Evolutionary conservation across 2,888 invertebrate species (phyloP).

Genomic region (Rhingia rostrata): DNA sequence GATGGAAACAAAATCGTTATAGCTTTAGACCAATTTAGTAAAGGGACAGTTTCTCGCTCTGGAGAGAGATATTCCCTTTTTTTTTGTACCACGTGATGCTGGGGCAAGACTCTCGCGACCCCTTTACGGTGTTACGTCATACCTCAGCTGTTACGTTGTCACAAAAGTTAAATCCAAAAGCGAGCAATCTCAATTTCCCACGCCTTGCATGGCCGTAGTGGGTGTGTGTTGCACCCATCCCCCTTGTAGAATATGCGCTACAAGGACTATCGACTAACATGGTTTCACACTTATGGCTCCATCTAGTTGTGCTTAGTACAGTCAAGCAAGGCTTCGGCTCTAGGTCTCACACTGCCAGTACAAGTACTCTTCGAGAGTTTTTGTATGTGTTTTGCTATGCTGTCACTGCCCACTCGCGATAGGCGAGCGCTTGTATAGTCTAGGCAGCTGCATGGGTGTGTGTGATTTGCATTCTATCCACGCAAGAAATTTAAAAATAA

Average conservation of each 20-base stretch:
- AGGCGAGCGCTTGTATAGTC: background rate
- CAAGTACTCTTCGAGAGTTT: background rate
- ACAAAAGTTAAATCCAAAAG: conserved; percentile 33
- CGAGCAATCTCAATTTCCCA: conserved; percentile 54
- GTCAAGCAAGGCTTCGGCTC: conserved; percentile 11
- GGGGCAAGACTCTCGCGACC: conserved; percentile 73
- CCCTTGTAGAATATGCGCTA: background rate
- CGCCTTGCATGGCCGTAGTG: conserved; percentile 35
- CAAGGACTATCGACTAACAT: conserved; percentile 66
- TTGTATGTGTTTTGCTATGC: background rate
- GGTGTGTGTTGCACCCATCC: conserved; percentile 5
- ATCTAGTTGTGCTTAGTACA: conserved; percentile 46
- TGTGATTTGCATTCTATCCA: conserved; percentile 49
- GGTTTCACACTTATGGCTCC: conserved; percentile 68
- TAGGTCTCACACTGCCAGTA: conserved; percentile 2
- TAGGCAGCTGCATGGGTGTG: conserved; percentile 1
- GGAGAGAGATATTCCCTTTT: background rate
- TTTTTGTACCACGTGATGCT: conserved; percentile 75
- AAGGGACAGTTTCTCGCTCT: conserved; percentile 12
- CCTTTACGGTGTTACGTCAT: conserved; percentile 81
- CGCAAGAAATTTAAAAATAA: conserved; percentile 60
- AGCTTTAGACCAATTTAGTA: conserved; percentile 37
- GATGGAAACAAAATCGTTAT: conserved; percentile 33
- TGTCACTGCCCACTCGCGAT: conserved; percentile 18
- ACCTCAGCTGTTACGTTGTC: conserved; percentile 81